Conservation (phyloP, 2,888 invertebrate genomes). For the Steinernema carpocapsae region DNA sequence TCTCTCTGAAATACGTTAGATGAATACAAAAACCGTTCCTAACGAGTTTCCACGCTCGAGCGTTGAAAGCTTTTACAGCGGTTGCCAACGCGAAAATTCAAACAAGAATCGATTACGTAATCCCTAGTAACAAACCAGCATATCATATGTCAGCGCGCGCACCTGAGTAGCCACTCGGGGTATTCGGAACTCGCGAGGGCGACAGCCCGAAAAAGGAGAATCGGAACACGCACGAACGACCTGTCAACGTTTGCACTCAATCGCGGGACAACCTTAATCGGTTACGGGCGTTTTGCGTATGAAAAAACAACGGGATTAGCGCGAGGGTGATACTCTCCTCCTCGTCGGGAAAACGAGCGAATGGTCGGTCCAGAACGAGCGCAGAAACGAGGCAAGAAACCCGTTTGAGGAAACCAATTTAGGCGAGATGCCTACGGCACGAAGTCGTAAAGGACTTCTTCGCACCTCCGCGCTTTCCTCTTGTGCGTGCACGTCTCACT, state of each 20-base stretch:
- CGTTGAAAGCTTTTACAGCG: background rate
- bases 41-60: background rate
- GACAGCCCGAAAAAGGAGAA: background rate
- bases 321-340: background rate
- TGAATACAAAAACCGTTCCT: too few species aligned
- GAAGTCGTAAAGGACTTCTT: background rate
- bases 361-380: too few species aligned
- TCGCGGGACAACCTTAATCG: slow-evolving; percentile 16
- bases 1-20: background rate
- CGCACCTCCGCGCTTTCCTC: too few species aligned
- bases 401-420: background rate
- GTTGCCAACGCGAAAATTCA: slow-evolving; percentile 3
- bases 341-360: background rate
- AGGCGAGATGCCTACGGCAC: background rate
- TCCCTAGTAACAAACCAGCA: background rate
- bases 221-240: background rate
- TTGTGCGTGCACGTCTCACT: background rate
- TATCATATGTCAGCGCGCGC: background rate
- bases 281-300: background rate
- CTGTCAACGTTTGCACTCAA: background rate
- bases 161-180: too few species aligned
- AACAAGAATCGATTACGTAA: background rate
- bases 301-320: slow-evolving; percentile 12
- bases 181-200: too few species aligned
- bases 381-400: background rate